Percentiles rank a stretch among this genome's conserved stretches.
phyloP scores from a whole-genome alignment of 2,888 invertebrate species.

The Aspidapion aeneum region DNA sequence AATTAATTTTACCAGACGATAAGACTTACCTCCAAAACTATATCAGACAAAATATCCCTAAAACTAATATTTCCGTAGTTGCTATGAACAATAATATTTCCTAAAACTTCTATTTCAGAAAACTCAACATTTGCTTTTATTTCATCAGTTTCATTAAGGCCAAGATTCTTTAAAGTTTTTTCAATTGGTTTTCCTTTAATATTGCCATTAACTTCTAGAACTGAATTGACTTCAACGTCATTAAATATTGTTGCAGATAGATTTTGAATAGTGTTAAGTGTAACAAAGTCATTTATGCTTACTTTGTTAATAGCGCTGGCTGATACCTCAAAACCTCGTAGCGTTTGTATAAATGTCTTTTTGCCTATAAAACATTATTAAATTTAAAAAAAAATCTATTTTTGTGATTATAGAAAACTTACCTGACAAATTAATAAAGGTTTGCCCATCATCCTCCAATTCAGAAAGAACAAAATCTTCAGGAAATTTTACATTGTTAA shows the following conservation, averaged over 20 bases:
- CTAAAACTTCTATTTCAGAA: constrained; percentile 50
- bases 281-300: constrained; percentile 49
- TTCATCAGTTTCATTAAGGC: constrained; percentile 45
- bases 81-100: constrained; percentile 49
- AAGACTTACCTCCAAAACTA: constrained; percentile 47
- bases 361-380: constrained; percentile 39
- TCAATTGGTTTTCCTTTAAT: constrained; percentile 47
- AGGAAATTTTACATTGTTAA: constrained; percentile 54
- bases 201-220: constrained; percentile 51
- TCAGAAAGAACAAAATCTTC: constrained; percentile 48
- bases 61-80: constrained; percentile 46
- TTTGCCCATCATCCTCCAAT: not conserved
- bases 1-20: not conserved
- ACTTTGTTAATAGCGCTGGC: constrained; percentile 49
- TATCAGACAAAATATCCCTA: constrained; percentile 46
- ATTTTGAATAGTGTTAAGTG: constrained; percentile 47
- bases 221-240: constrained; percentile 51
- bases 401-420: not conserved
- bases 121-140: constrained; percentile 50
- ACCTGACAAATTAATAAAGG: not conserved
- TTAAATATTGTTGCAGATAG: constrained; percentile 50
- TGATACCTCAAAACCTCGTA: constrained; percentile 44
- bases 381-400: not conserved
- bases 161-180: constrained; percentile 49
- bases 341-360: constrained; percentile 49